Evolutionary conservation across 2,797 vertebrate genomes (phyloP).

Genomic region (Hydrolagus colliei): DNA sequence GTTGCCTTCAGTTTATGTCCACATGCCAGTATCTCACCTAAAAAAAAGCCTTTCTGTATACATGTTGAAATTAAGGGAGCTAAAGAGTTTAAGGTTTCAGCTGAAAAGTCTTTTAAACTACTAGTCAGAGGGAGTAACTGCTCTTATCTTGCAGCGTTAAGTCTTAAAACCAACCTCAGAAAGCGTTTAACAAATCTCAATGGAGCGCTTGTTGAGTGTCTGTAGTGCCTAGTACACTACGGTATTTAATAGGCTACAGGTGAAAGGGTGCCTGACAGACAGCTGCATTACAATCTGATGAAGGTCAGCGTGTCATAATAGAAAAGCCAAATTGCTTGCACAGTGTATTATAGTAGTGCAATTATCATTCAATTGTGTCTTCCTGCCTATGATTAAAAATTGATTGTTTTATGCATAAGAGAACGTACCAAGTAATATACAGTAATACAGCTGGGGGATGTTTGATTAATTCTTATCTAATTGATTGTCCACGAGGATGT

Average conservation of each 20-base stretch:
- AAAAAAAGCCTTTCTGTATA: not conserved
- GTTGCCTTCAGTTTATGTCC: too few species aligned
- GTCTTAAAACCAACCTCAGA: not conserved
- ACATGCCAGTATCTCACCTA: not conserved
- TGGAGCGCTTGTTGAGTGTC: not conserved
- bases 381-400: slow-evolving; percentile 13
- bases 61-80: not conserved
- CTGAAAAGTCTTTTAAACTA: not conserved
- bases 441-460: not conserved
- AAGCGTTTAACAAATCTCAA: not conserved
- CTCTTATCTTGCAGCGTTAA: too few species aligned
- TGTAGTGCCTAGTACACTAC: not conserved
- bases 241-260: not conserved
- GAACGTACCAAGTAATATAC: not conserved
- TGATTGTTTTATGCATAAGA: slow-evolving; percentile 3
- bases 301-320: slow-evolving; percentile 8
- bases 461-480: not conserved
- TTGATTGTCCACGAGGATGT: not conserved
- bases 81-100: not conserved
- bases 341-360: not conserved
- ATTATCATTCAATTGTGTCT: not conserved
- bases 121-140: not conserved
- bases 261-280: not conserved
- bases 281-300: not conserved
- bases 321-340: not conserved